These are phyloP conservation scores for Lepidostoma basale DNA, from an alignment of 1,140 invertebrate genomes.

Conservation along the genomic window DNA sequence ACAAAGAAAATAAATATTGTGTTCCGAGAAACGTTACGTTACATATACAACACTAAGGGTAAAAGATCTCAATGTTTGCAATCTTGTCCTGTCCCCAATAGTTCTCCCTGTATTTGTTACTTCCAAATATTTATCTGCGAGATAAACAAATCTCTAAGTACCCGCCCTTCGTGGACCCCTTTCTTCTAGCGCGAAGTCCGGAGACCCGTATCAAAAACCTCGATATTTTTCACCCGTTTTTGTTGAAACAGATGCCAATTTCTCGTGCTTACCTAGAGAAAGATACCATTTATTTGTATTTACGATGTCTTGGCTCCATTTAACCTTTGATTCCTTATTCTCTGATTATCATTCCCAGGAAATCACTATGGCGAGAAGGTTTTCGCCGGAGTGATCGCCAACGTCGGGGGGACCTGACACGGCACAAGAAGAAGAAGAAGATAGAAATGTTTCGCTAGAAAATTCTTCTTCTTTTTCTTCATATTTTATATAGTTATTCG, in stretches of 20 bases:
- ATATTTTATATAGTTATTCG: no score
- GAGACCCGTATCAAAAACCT: conserved; percentile 19
- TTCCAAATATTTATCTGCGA: conserved; percentile 16
- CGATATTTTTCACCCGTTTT: conserved; percentile 11
- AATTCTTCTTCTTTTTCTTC: no score
- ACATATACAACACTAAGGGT: background rate
- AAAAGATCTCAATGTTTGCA: background rate
- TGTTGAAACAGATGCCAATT: conserved; percentile 24
- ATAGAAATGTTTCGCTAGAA: no score
- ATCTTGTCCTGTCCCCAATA: background rate
- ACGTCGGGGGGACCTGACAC: no score
- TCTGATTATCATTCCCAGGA: no score
- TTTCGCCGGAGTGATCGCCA: no score
- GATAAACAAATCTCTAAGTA: conserved; percentile 20
- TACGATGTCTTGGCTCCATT: no score
- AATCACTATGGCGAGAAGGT: no score
- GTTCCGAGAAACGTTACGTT: background rate
- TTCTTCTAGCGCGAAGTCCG: background rate
- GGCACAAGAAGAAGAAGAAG: no score
- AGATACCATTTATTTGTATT: conserved; percentile 7
- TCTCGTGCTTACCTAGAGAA: conserved; percentile 10
- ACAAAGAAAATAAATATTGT: conserved; percentile 9
- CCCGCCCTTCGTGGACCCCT: conserved; percentile 1
- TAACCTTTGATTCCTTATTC: no score
- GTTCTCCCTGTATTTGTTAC: background rate